Evolutionary conservation across 2,888 invertebrate species (phyloP).

Genomic region (Thereva unica): DNA sequence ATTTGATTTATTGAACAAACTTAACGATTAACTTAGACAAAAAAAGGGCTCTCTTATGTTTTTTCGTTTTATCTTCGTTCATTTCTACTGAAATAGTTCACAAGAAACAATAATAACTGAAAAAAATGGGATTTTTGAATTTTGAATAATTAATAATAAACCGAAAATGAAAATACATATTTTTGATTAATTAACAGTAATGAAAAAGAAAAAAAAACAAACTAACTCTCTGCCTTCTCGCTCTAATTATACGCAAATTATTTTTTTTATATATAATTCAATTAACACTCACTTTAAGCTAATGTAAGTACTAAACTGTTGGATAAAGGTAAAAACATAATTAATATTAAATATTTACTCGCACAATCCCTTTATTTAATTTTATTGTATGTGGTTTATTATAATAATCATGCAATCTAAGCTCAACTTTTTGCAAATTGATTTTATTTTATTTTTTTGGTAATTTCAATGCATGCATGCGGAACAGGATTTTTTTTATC

Average conservation of each 20-base stretch:
- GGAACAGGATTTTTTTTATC: too few relatives aligned
- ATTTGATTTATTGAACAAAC: background rate
- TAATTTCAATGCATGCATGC: too few relatives aligned
- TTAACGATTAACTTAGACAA: background rate
- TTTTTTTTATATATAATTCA: too few relatives aligned
- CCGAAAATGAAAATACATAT: slow-evolving; percentile 9
- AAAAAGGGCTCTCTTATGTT: too few relatives aligned
- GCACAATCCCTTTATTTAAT: slow-evolving; percentile 30
- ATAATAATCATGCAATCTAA: slow-evolving; percentile 17
- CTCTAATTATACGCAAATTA: background rate
- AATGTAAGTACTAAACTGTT: slow-evolving; percentile 23
- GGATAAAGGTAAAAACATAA: slow-evolving; percentile 20
- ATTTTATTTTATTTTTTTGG: too few relatives aligned
- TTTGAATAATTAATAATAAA: slow-evolving; percentile 18
- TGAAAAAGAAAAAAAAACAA: background rate
- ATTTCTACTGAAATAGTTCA: slow-evolving; percentile 9
- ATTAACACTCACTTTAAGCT: background rate
- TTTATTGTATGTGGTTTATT: slow-evolving; percentile 21
- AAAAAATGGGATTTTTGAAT: slow-evolving; percentile 18
- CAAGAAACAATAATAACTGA: slow-evolving; percentile 3
- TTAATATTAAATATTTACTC: slow-evolving; percentile 25
- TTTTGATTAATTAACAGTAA: slow-evolving; percentile 28
- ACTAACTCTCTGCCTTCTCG: background rate
- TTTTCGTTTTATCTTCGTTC: too few relatives aligned
- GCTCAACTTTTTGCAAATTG: slow-evolving; percentile 19